Evolutionary conservation across 2,113 vertebrate species (phyloP).

Genomic region (Lepus timidus): DNA sequence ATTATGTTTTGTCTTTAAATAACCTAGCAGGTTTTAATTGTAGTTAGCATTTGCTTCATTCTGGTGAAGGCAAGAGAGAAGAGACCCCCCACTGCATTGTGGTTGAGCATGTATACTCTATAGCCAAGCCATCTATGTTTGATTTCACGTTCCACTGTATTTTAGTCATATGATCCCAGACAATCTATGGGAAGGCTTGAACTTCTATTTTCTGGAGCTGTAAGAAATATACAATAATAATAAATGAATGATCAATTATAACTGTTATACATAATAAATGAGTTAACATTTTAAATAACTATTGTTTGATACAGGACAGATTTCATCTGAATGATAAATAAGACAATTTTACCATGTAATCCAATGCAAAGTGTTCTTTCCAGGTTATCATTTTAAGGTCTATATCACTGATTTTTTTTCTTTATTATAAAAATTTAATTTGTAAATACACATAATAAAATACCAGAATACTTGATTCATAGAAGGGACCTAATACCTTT

Average conservation of each 20-base stretch:
- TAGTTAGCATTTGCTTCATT: not conserved
- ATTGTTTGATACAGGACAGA: not conserved
- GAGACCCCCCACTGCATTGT: too few species aligned
- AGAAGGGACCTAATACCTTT: not conserved
- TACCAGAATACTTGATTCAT: not conserved
- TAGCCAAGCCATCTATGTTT: not conserved
- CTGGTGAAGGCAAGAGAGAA: not conserved
- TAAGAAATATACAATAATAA: not conserved
- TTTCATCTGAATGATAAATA: not conserved
- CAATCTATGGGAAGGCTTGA: not conserved
- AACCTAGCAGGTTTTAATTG: fast-evolving
- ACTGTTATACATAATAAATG: not conserved
- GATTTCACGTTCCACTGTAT: fast-evolving
- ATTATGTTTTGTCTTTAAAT: not conserved
- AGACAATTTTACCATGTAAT: not conserved
- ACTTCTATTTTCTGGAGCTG: not conserved
- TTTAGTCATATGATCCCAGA: not conserved
- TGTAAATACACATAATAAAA: not conserved
- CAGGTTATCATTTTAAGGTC: not conserved
- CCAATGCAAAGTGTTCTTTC: not conserved
- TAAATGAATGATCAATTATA: not conserved
- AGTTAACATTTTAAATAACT: not conserved
- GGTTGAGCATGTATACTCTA: not conserved
- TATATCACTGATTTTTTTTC: not conserved
- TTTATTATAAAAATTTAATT: not conserved